Evolutionary conservation across 2,113 vertebrate genomes (phyloP), one percentile per base, ranked within the genome.

Genomic region (Anarrhichthys ocellatus): DNA sequence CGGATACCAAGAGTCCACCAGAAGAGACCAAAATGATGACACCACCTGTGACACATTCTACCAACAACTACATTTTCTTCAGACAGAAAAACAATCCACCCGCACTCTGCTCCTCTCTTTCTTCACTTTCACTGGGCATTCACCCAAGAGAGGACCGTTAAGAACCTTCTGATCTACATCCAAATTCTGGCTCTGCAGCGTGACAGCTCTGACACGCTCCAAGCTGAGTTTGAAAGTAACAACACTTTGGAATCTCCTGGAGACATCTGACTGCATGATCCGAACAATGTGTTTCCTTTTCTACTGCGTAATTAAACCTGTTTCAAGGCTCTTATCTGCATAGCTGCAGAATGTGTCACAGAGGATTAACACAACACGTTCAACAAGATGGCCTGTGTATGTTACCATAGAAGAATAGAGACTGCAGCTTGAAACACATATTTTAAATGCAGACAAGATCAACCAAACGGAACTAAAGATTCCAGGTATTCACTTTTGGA

Each of bases 271-370:
- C 61, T 29, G 68, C 75, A 62, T 66, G 71, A 90, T 91, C 69
- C 64, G 34, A 92, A 84, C 75, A 88, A 92, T 90, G 86, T 4
- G 24, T 61, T 87, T 81, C 40, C 58, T 81, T 78, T 90, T 63
- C 2, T 0, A 40, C 42, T 11, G 64, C 82, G 64, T 84, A 80
- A 88, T 85, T 76, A 71, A 78, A 78, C 66, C 79, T 68, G 83
- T 69, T 68, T 32, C 10, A n/a, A 17, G 24, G 14, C 67, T 87
- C 81, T 81, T 86, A 89, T 91, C 82, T 79, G 48, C 84, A 80
- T 82, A 75, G 67, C 84, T 83, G 24, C 22, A 42, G 22, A 44
- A 67, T 86, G 29, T 14, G 4, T 76, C 50, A 54, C 18, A 36
- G 29, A 54, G 29, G 46, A 81, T 46, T 18, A 24, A 76, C 17